Evolutionary conservation across 2,113 vertebrate genomes (phyloP), one percentile per base, ranked within the genome.

Genomic region (Madoqua kirkii): DNA sequence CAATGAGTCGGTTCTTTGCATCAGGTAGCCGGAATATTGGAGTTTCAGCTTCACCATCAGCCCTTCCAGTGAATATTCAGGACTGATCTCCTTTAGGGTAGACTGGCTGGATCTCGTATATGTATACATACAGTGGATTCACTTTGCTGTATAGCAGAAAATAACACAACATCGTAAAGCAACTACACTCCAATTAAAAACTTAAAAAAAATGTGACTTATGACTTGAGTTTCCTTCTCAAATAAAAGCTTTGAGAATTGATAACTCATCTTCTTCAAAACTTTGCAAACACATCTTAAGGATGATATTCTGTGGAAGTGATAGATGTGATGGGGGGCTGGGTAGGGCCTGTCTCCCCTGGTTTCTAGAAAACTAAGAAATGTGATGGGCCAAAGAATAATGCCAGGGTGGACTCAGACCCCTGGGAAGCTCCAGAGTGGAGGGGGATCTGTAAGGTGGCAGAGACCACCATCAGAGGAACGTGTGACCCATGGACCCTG

Each of bases 401-500:
- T 0, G 15, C 40, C 16, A 10, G 52, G 19, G 19, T 10, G 27
- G 62, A 85, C 40, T 64, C 11, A 2, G 8, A 50, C 14, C 67
- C 67, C 16, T 2, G 31, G 83, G 83, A 15, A 13, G 52, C 62
- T 71, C 29, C 91, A 43, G 25, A 83, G 45, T 4, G 7, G 10
- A 43, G 7, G 2, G 1, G 83, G 31, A 50, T 21, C 60, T 7
- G 3, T 5, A 13, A 52, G 17, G 43, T 36, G 83, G 13, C 33
- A 31, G 40, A 17, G 45, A 1, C 3, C 48, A 1, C 55, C 23
- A 1, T 60, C 23, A 3, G 23, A 62, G 76, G 76, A 23, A 21
- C 12, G 8, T n/a, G 62, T 9, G 50, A 14, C 50, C 50, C 3
- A 25, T 0, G 45, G 59, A 83, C 33, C 48, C 0, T 0, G 2